These are phyloP conservation scores for Dipodomys spectabilis DNA, from an alignment of 2,113 vertebrate species.

Conservation along the genomic window DNA sequence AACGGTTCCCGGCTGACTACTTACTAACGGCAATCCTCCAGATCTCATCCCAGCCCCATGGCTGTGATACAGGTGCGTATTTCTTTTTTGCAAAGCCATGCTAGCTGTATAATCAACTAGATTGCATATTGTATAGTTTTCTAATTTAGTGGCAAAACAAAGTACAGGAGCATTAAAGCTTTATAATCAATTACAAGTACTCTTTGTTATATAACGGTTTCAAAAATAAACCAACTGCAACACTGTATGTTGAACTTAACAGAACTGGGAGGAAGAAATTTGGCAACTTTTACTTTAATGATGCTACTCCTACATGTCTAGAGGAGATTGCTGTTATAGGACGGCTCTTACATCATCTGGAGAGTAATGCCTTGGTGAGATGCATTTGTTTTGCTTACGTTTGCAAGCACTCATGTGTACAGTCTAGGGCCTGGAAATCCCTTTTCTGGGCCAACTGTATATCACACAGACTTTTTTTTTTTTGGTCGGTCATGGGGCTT, in stretches of 20 bases:
- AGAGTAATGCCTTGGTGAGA: conserved; percentile 46
- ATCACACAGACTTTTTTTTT: too few relatives aligned
- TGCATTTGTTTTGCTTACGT: conserved; percentile 2
- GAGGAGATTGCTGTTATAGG: too few relatives aligned
- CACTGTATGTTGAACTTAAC: not conserved
- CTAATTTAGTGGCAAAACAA: conserved; percentile 63
- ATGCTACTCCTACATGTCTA: too few relatives aligned
- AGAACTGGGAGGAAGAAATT: not conserved
- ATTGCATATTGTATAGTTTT: not conserved
- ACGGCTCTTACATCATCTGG: conserved; percentile 15
- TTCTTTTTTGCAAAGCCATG: not conserved
- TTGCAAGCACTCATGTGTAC: not conserved
- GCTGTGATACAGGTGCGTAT: too few relatives aligned
- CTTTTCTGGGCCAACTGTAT: too few relatives aligned
- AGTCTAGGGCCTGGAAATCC: too few relatives aligned
- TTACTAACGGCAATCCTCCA: too few relatives aligned
- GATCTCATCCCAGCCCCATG: too few relatives aligned
- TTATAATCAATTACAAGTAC: not conserved
- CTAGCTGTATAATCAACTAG: not conserved
- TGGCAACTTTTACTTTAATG: too few relatives aligned
- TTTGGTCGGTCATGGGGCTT: too few relatives aligned
- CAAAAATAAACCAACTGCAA: not conserved
- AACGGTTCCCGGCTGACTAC: too few relatives aligned
- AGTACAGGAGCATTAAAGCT: not conserved
- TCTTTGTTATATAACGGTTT: not conserved